phyloP scores from a whole-genome alignment of 2,797 vertebrate genomes.

The Chaenodraco wilsoni region DNA sequence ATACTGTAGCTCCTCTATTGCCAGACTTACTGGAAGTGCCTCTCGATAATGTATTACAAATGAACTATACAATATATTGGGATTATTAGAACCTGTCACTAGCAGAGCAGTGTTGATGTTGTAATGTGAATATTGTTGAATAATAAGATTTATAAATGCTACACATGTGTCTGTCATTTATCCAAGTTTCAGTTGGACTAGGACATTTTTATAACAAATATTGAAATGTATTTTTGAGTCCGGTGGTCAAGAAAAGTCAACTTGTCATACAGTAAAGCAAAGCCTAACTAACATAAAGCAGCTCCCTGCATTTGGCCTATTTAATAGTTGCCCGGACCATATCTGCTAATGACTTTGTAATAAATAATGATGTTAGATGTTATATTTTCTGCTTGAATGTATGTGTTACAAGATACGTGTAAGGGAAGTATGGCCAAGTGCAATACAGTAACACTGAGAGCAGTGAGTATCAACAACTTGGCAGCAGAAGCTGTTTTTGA shows the following conservation, averaged over 20 bases:
- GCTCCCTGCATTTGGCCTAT: not conserved
- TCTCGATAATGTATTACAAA: slow-evolving; percentile 94
- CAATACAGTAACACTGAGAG: not conserved
- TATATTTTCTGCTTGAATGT: not conserved
- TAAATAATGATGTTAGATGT: slow-evolving; percentile 16
- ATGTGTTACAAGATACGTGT: not conserved
- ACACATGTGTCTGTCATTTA: slow-evolving; percentile 67
- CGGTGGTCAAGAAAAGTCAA: not conserved
- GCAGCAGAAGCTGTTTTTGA: too few species aligned
- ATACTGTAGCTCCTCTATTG: slow-evolving; percentile 94
- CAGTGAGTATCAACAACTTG: not conserved
- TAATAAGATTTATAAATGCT: slow-evolving; percentile 92
- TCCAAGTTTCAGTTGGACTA: not conserved
- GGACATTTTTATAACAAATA: not conserved
- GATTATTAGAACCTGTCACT: slow-evolving; percentile 93
- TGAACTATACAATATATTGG: slow-evolving; percentile 92
- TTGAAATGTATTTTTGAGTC: not conserved
- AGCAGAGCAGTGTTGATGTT: slow-evolving; percentile 93
- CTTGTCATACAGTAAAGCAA: not conserved
- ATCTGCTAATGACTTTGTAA: not conserved
- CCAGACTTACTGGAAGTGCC: slow-evolving; percentile 99
- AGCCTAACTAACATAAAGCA: not conserved
- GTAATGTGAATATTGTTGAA: slow-evolving; percentile 93
- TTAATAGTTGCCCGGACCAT: not conserved
- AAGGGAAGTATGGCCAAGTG: not conserved